Evolutionary conservation across 1,140 invertebrate genomes (phyloP).

Genomic region (Alviniconcha marisindica): DNA sequence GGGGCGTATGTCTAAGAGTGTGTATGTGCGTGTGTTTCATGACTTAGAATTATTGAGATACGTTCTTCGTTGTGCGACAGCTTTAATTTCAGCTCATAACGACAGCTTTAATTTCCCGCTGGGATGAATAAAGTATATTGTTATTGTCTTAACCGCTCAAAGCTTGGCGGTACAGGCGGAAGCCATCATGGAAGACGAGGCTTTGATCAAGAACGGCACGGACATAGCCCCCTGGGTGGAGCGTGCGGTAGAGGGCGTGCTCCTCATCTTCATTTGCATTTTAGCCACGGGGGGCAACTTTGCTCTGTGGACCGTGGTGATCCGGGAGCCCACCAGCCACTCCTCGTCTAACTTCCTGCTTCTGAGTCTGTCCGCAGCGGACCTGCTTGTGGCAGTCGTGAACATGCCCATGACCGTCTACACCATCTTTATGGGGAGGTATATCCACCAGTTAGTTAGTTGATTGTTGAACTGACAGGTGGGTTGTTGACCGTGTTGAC

Average conservation of each 20-base stretch:
- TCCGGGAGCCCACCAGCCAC: constrained; percentile 52
- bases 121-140: too few relatives aligned
- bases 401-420: constrained; percentile 65
- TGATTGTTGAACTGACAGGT: background rate
- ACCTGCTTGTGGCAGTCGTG: constrained; percentile 59
- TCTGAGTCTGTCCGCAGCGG: constrained; percentile 61
- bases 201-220: too few relatives aligned
- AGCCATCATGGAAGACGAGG: too few relatives aligned
- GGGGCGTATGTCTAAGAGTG: too few relatives aligned
- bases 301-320: constrained; percentile 58
- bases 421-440: constrained; percentile 52
- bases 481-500: background rate
- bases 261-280: constrained; percentile 50
- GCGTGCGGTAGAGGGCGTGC: constrained; percentile 43
- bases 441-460: background rate
- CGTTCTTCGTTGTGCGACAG: too few relatives aligned
- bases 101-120: too few relatives aligned
- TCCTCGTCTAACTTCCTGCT: constrained; percentile 58
- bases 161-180: too few relatives aligned
- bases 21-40: too few relatives aligned
- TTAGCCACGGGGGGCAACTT: constrained; percentile 53
- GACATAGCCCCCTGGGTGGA: constrained; percentile 27
- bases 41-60: too few relatives aligned
- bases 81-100: too few relatives aligned
- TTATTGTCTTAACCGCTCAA: too few relatives aligned